Base-by-base conservation (phyloP, 2,888 invertebrate genomes). In the Drosophila robusta region DNA sequence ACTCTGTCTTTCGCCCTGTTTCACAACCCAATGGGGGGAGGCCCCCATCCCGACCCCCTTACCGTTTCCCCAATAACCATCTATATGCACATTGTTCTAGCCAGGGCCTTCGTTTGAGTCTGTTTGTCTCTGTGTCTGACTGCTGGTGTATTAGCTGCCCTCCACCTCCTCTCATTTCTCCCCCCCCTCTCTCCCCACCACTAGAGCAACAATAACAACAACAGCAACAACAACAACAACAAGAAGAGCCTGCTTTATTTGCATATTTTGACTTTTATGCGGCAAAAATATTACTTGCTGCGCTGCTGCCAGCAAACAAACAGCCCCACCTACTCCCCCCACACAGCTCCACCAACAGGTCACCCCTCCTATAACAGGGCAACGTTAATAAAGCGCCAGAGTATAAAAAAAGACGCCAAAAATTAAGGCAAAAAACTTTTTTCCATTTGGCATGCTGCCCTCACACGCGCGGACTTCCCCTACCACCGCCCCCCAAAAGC, bases 201-300 rank as follows among this genome's bases (percentile, higher is more conserved):
- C 29, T 22, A 22, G 29, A 74, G 39, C 41, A 62, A 24, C 62
- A 46, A 26, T 44, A 56, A 26, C 55, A 57, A 22, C 39, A 44
- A 14, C 52, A 49, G 12, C 54, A 52, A 29, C 64, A 44, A 14
- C 52, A 49, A n/a, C 54, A 52, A 29, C 64, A 75, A 60, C 58
- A 70, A 60, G 42, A 60, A 63, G 51, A 55, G 52, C 69, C 55
- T 78, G 75, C 86, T 85, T 82, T 82, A 82, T 82, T 82, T 82
- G 81, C 86, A 82, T 82, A 82, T 82, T 82, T 85, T 82, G 82
- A 82, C 82, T 82, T 82, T 82, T 85, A 82, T 82, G 82, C 82
- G 86, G 82, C 82, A 82, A 80, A 86, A 82, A 82, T 82, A 82
- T 82, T 82, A 82, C 81, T 80, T 82, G 80, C 83, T 84, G 85